Evolutionary conservation across 2,888 invertebrate genomes (phyloP).

Genomic region (Mesoligia furuncula): DNA sequence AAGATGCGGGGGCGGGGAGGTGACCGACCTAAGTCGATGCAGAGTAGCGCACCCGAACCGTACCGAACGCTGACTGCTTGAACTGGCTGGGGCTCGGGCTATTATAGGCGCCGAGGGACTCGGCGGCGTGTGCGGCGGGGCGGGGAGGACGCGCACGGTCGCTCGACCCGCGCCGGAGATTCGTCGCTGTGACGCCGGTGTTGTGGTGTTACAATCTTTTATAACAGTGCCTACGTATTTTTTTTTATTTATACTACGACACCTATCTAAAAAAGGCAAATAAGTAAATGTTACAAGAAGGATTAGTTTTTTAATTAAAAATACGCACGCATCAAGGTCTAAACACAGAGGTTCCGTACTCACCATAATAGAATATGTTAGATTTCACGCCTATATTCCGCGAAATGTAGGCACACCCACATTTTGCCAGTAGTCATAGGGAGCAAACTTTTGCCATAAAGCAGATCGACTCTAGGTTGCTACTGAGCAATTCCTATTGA

Average conservation of each 20-base stretch:
- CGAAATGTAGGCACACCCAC: neutral
- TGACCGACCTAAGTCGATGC: too few species aligned
- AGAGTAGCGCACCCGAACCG: too few species aligned
- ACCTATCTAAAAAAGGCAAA: constrained; percentile 16
- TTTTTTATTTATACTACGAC: constrained; percentile 15
- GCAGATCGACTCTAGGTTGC: neutral
- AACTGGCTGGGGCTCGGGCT: too few species aligned
- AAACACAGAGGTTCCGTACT: constrained; percentile 12
- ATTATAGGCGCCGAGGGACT: too few species aligned
- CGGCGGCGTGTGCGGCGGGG: too few species aligned
- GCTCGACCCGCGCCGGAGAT: too few species aligned
- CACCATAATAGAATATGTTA: neutral
- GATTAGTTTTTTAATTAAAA: constrained; percentile 4
- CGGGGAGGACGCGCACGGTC: too few species aligned
- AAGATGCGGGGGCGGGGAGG: too few species aligned
- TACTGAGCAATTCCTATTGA: neutral
- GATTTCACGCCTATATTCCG: neutral
- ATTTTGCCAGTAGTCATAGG: neutral
- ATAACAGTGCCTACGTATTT: neutral
- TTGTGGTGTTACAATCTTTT: too few species aligned
- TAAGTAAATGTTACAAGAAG: neutral
- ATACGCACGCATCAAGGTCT: neutral
- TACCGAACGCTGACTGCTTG: too few species aligned
- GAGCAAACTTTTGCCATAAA: neutral
- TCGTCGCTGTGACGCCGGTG: too few species aligned